These are phyloP conservation scores for Drosophila neutralis DNA, from an alignment of 2,888 invertebrate species.

Conservation along the genomic window DNA sequence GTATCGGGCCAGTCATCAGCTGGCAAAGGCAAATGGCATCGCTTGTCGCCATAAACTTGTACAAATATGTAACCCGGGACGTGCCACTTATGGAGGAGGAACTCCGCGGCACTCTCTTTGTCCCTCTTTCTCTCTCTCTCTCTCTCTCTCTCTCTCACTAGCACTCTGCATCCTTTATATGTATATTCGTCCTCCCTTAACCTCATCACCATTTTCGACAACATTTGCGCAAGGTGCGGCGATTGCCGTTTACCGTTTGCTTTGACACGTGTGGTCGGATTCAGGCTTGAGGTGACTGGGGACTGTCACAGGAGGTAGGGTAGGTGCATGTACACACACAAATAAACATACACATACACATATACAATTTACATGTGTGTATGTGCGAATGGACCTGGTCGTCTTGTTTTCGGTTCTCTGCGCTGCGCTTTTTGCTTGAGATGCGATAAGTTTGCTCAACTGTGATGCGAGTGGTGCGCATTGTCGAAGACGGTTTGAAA, in stretches of 20 bases:
- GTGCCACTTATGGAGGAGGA: slow-evolving; percentile 66
- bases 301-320: slow-evolving; percentile 44
- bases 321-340: neutral
- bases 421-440: slow-evolving; percentile 71
- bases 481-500: slow-evolving; percentile 51
- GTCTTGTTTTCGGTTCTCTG: slow-evolving; percentile 19
- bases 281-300: slow-evolving; percentile 32
- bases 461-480: slow-evolving; percentile 40
- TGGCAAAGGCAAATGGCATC: slow-evolving; percentile 74
- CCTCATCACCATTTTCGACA: slow-evolving; percentile 47
- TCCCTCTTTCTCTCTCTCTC: neutral
- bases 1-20: slow-evolving; percentile 77
- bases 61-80: slow-evolving; percentile 74
- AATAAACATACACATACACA: neutral
- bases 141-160: neutral
- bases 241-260: slow-evolving; percentile 69
- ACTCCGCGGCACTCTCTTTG: neutral
- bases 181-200: slow-evolving; percentile 1
- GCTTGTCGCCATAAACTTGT: slow-evolving; percentile 80
- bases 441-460: slow-evolving; percentile 46
- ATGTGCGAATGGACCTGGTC: slow-evolving; percentile 17
- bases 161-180: neutral
- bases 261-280: slow-evolving; percentile 66
- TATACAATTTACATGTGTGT: neutral
- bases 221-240: slow-evolving; percentile 72